Base-by-base conservation (phyloP, 2,113 vertebrate genomes). In the Urocitellus parryii region DNA sequence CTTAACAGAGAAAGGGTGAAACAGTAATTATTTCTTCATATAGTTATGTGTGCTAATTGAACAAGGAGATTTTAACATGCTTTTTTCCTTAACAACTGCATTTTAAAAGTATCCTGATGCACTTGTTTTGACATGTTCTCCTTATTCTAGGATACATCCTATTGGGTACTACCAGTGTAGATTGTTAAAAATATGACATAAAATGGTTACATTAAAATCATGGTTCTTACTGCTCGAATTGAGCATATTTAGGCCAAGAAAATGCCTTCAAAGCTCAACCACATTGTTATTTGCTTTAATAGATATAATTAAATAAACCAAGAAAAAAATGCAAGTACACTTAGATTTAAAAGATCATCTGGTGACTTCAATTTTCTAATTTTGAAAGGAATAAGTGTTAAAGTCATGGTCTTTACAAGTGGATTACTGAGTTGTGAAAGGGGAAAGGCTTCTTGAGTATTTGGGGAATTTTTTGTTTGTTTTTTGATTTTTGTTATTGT, bases 241-340 rank as follows among this genome's bases (percentile, higher is more conserved):
- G 78, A 83, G n/a, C n/a, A 4, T 94, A 88, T 82, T 77, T 27
- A 83, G 58, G 42, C 89, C 61, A 96, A 98, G 78, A 85, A 95
- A 95, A 87, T 94, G 61, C 58, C 95, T 88, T 96, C 42, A 79
- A 97, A 97, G 45, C 73, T 73, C 76, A 87, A 18, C 91, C 39
- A 78, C 68, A 79, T 92, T 88, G 68, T 24, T 97, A 73, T 93
- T 84, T 56, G 39, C 83, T 81, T 88, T 94, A 76, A 86, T 95
- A 93, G 39, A 20, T 85, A 1, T 95, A 95, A 96, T 88, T 83
- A 91, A 39, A 51, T 81, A 39, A 90, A 51, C 67, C 61, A 95
- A 27, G 74, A 96, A 86, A 5, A 87, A 96, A 79, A 79, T 74
- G 7, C 39, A 90, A 77, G 53, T 80, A 34, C n/a, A 45, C 82